Conservation (phyloP, 1,140 invertebrate species). For the Homalodisca vitripennis region DNA sequence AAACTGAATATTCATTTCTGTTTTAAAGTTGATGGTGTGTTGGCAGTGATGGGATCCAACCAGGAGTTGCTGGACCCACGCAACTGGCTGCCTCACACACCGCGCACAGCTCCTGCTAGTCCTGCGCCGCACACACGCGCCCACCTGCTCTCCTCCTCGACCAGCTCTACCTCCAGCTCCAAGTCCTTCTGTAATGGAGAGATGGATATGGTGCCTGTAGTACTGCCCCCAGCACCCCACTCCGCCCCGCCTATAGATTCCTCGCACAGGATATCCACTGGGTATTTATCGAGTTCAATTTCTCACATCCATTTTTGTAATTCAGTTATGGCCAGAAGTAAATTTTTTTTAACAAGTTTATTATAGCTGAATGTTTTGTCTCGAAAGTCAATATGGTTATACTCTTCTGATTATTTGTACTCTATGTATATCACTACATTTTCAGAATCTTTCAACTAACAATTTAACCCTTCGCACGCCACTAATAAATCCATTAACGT, state of each 20-base stretch:
- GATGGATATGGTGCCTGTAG: background rate
- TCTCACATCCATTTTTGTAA: background rate
- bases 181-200: slow-evolving; percentile 45
- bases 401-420: too few species aligned
- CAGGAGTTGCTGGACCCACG: slow-evolving; percentile 49
- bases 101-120: background rate
- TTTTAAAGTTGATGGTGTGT: too few species aligned
- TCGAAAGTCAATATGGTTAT: too few species aligned
- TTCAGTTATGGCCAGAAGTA: background rate
- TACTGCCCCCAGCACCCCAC: background rate
- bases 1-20: slow-evolving; percentile 8
- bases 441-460: too few species aligned
- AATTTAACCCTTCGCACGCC: too few species aligned
- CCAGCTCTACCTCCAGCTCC: slow-evolving; percentile 48
- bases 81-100: slow-evolving; percentile 16
- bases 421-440: too few species aligned
- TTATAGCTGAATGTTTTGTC: too few species aligned
- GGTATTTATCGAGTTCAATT: too few species aligned
- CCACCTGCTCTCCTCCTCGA: slow-evolving; percentile 43
- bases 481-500: too few species aligned
- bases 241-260: background rate
- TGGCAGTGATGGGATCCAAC: slow-evolving; percentile 36
- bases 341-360: too few species aligned
- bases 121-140: slow-evolving; percentile 23
- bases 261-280: slow-evolving; percentile 3